These are phyloP conservation scores for Sebastes nivosus DNA, from an alignment of 2,797 vertebrate genomes.

Conservation along the genomic window DNA sequence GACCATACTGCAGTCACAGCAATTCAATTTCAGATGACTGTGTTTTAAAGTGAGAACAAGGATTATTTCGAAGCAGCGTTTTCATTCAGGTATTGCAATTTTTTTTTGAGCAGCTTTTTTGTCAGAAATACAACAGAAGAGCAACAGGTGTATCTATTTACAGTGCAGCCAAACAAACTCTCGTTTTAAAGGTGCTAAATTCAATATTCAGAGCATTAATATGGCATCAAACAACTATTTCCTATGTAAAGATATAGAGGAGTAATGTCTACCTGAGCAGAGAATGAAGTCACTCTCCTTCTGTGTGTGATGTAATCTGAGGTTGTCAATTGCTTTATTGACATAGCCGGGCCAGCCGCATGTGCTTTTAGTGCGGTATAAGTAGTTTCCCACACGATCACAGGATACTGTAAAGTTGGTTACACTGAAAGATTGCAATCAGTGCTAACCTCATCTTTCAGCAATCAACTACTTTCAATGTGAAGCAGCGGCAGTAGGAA, in stretches of 20 bases:
- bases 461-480: background rate
- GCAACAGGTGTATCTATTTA: background rate
- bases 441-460: background rate
- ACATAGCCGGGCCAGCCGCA: no score
- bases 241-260: no score
- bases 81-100: background rate
- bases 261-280: no score
- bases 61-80: background rate
- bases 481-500: background rate
- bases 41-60: background rate
- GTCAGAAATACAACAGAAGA: background rate
- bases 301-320: no score
- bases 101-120: background rate
- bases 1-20: constrained; percentile 12
- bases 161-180: background rate
- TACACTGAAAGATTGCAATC: background rate
- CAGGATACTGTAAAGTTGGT: background rate
- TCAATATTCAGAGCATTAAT: no score
- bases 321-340: no score
- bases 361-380: background rate
- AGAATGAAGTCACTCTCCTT: no score
- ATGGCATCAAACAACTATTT: no score
- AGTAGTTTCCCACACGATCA: background rate
- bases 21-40: background rate
- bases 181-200: no score